Conservation (phyloP, 2,797 vertebrate species). For the Glossophaga mutica region DNA sequence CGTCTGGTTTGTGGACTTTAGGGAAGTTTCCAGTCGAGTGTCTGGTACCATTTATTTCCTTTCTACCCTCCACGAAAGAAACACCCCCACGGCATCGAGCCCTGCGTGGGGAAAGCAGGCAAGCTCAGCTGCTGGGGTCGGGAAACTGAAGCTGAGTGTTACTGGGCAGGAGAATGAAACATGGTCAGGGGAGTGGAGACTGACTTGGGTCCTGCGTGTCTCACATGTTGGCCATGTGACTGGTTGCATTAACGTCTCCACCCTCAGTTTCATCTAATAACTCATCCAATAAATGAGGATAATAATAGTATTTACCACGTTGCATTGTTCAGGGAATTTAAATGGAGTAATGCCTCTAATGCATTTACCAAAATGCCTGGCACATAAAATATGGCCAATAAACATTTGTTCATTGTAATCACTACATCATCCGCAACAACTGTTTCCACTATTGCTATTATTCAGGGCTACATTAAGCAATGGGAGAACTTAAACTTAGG, state of each 20-base stretch:
- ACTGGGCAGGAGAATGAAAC: neutral
- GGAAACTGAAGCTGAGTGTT: neutral
- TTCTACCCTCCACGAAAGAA: neutral
- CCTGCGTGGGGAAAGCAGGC: neutral
- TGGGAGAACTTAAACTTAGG: neutral
- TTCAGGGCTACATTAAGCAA: neutral
- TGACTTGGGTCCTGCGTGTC: neutral
- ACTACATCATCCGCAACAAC: accelerated
- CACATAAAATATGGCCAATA: neutral
- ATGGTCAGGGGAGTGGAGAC: neutral
- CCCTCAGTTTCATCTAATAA: neutral
- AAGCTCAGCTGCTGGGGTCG: neutral
- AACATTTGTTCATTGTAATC: neutral
- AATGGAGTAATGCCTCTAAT: neutral
- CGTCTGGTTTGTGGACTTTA: neutral
- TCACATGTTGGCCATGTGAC: accelerated
- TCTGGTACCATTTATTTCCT: neutral
- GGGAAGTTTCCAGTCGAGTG: neutral
- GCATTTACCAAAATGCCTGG: neutral
- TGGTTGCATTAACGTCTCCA: neutral
- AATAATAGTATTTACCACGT: neutral
- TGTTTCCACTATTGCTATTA: neutral
- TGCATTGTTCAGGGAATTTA: neutral
- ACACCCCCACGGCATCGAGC: too few relatives aligned
- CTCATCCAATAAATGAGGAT: neutral